Conservation (phyloP, 2,113 vertebrate species). For the Machaerirhynchus nigripectus region DNA sequence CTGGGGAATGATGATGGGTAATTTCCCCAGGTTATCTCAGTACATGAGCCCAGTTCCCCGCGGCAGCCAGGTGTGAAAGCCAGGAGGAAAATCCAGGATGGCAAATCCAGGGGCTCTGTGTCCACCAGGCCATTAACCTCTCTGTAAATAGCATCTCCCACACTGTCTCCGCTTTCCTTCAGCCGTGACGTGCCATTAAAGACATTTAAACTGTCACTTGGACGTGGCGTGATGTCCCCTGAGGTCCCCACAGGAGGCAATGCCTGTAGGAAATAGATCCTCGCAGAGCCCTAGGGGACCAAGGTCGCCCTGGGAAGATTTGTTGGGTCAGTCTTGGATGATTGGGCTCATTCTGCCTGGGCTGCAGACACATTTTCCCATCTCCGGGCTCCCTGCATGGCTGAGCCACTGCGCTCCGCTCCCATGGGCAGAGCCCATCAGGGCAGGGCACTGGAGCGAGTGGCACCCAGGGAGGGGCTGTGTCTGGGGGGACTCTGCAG, state of each 20-base stretch:
- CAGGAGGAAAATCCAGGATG: neutral
- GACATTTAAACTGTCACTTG: neutral
- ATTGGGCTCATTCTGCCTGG: neutral
- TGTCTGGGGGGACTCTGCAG: neutral
- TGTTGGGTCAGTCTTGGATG: neutral
- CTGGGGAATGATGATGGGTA: neutral
- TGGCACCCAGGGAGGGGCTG: neutral
- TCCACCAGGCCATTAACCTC: neutral
- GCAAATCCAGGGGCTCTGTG: neutral
- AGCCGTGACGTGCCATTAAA: neutral
- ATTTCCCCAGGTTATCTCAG: neutral
- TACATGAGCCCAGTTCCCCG: rapidly evolving
- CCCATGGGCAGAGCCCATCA: neutral
- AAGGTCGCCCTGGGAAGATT: neutral
- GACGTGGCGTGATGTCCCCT: rapidly evolving
- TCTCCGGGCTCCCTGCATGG: neutral
- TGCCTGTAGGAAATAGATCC: neutral
- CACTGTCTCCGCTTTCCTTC: neutral
- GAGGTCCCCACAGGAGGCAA: neutral
- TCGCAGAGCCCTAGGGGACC: neutral
- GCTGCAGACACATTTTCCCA: neutral
- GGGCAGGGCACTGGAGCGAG: neutral
- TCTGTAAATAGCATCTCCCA: neutral
- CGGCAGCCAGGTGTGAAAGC: neutral
- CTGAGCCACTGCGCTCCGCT: neutral